Conservation (phyloP, 2,888 invertebrate species). For the Caenorhabditis sp. region DNA sequence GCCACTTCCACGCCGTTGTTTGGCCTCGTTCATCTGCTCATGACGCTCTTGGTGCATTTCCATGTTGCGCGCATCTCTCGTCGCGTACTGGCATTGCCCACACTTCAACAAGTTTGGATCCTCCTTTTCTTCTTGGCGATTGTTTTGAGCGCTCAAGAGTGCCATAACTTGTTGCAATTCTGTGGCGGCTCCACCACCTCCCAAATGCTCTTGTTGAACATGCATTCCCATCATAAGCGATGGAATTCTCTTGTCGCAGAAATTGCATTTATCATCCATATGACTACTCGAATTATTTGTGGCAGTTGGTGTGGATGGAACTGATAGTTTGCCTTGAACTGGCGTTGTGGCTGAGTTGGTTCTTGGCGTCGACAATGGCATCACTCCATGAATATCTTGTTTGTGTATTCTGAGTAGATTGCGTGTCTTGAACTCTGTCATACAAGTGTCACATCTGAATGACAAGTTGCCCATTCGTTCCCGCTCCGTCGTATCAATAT, state of each 20-base stretch:
- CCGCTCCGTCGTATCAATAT: slow-evolving; percentile 69
- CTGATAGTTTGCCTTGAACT: slow-evolving; percentile 4
- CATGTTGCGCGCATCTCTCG: slow-evolving; percentile 45
- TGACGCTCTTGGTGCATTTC: slow-evolving; percentile 58
- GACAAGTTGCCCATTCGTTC: slow-evolving; percentile 63
- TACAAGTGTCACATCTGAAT: slow-evolving; percentile 89
- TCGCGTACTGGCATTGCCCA: slow-evolving; percentile 47
- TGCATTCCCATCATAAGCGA: slow-evolving; percentile 35
- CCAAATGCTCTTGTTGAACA: slow-evolving; percentile 41
- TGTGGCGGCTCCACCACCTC: slow-evolving; percentile 1
- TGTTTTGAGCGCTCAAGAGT: not conserved
- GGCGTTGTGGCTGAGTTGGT: not conserved
- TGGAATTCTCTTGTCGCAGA: slow-evolving; percentile 43
- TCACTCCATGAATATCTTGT: slow-evolving; percentile 93
- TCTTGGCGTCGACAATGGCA: slow-evolving; percentile 47
- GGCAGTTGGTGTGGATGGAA: slow-evolving; percentile 27
- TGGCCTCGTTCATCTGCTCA: slow-evolving; percentile 52
- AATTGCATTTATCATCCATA: slow-evolving; percentile 42
- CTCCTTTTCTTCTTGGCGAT: not conserved
- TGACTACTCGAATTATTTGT: slow-evolving; percentile 1
- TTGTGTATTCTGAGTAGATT: slow-evolving; percentile 96
- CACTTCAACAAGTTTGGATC: slow-evolving; percentile 28
- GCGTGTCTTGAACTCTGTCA: slow-evolving; percentile 96
- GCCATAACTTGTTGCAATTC: slow-evolving; percentile 31
- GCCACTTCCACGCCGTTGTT: slow-evolving; percentile 3